These are phyloP conservation scores for Pseudorhiza aurosa DNA, from an alignment of 30 jellyfish, hydroid and myxozoan genomes.

Conservation along the genomic window DNA sequence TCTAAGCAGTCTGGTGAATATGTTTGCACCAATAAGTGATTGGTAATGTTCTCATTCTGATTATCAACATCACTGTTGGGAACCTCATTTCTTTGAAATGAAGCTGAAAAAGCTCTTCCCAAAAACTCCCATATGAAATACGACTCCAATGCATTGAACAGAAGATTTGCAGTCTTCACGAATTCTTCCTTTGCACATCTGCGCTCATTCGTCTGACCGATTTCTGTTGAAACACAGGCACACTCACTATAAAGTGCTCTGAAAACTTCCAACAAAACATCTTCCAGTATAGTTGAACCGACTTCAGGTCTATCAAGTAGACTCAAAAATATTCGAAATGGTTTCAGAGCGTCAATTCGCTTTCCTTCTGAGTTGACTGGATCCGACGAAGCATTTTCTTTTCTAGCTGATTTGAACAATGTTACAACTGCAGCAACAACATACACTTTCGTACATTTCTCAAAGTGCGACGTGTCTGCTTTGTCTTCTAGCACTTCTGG, in stretches of 20 bases:
- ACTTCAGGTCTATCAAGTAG: conserved; percentile 94
- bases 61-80: not conserved
- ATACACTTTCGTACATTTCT: conserved; percentile 56
- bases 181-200: conserved; percentile 56
- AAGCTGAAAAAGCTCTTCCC: conserved; percentile 51
- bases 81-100: conserved; percentile 1
- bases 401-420: conserved; percentile 25
- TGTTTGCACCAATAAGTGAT: conserved; percentile 14
- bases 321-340: conserved; percentile 88
- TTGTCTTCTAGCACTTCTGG: conserved; percentile 34
- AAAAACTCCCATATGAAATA: conserved; percentile 90
- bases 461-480: conserved; percentile 61
- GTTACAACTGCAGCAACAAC: conserved; percentile 82
- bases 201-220: conserved; percentile 22
- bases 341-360: conserved; percentile 62
- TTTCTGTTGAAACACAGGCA: conserved; percentile 18
- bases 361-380: not conserved
- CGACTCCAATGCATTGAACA: conserved; percentile 90
- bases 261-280: conserved; percentile 83
- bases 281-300: conserved; percentile 86
- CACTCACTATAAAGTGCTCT: conserved; percentile 74
- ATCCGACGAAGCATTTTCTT: not conserved
- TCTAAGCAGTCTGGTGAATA: conserved; percentile 69
- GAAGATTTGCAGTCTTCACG: conserved; percentile 80
- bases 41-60: not conserved